Evolutionary conservation across 2,888 invertebrate genomes (phyloP).

Genomic region (Zaprionus bogoriensis): DNA sequence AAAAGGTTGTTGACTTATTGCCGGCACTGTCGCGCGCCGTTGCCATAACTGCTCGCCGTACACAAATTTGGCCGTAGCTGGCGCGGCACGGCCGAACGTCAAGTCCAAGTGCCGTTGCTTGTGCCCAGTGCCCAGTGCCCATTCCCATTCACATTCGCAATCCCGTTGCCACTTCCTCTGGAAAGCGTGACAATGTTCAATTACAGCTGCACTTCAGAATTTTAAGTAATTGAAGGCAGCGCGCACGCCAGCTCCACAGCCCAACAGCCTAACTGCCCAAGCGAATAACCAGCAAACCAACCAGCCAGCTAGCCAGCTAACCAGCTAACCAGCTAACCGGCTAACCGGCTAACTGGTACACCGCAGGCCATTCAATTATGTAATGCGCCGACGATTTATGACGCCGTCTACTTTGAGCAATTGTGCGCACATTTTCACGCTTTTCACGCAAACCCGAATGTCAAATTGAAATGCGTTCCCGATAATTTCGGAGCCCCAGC

Average conservation of each 20-base stretch:
- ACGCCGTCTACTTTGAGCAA: conserved; percentile 42
- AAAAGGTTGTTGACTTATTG: conserved; percentile 75
- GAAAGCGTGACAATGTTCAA: conserved; percentile 72
- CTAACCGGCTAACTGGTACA: background rate
- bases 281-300: background rate
- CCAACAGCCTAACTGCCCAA: conserved; percentile 52
- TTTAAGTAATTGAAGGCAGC: conserved; percentile 72
- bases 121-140: conserved; percentile 8
- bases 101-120: conserved; percentile 45
- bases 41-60: conserved; percentile 37
- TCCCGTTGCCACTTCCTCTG: conserved; percentile 47
- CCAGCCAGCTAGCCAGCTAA: too few species aligned
- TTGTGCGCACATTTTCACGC: conserved; percentile 68
- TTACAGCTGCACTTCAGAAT: conserved; percentile 71
- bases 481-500: too few species aligned
- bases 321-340: background rate
- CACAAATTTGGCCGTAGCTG: conserved; percentile 41
- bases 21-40: conserved; percentile 30
- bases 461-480: conserved; percentile 50
- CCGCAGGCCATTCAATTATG: conserved; percentile 61
- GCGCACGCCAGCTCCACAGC: too few species aligned
- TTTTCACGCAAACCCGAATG: conserved; percentile 37
- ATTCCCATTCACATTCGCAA: conserved; percentile 24
- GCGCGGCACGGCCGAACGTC: too few species aligned
- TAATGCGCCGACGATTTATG: conserved; percentile 67